These are phyloP conservation scores for Tuta absoluta DNA, from an alignment of 2,888 invertebrate species.

Conservation along the genomic window DNA sequence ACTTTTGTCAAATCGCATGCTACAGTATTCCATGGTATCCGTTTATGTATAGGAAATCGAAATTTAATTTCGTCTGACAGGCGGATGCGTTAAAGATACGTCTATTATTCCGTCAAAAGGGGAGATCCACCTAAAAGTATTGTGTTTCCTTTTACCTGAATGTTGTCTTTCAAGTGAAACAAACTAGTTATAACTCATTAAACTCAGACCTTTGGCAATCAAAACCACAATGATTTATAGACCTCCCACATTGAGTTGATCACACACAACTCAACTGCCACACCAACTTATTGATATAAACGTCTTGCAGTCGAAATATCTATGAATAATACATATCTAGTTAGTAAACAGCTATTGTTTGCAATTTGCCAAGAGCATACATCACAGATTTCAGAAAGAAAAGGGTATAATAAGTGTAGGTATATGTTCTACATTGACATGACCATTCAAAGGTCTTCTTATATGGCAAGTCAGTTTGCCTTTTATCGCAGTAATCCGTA, in stretches of 20 bases:
- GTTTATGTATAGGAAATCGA: too few species aligned
- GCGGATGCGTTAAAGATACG: too few species aligned
- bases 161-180: neutral
- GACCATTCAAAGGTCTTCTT: too few species aligned
- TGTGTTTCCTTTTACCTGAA: too few species aligned
- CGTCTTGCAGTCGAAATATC: neutral
- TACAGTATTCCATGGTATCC: too few species aligned
- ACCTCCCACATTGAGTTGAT: neutral
- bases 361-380: constrained; percentile 29
- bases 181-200: neutral
- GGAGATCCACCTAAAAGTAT: too few species aligned
- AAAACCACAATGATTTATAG: neutral
- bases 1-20: too few species aligned
- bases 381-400: constrained; percentile 22
- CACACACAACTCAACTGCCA: neutral
- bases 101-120: too few species aligned
- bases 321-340: constrained; percentile 4
- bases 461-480: too few species aligned
- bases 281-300: neutral
- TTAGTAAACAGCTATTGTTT: constrained; percentile 29
- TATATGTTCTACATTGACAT: too few species aligned
- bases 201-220: neutral
- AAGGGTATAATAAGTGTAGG: neutral
- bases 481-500: too few species aligned
- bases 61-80: too few species aligned